Percentiles rank a stretch among this genome's conserved stretches.
These are phyloP conservation scores for Dromococcyx pavoninus DNA, from an alignment of 2,797 vertebrate genomes.

Conservation along the genomic window DNA sequence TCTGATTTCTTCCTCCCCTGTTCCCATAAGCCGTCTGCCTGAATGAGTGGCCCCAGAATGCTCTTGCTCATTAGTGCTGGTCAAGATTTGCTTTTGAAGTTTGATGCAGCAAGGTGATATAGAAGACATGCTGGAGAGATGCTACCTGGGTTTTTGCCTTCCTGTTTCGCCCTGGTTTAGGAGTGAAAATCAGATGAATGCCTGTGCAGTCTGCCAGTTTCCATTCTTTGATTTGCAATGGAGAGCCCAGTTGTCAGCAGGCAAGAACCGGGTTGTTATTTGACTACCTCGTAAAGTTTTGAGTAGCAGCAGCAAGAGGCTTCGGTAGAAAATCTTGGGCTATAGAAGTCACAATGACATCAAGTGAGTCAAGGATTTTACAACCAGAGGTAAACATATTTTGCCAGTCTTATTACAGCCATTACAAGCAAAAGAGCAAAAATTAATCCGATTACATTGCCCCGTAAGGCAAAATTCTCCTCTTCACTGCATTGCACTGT, in stretches of 20 bases:
- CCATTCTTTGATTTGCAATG: background rate
- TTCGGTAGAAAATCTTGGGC: background rate
- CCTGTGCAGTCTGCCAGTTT: background rate
- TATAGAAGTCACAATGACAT: background rate
- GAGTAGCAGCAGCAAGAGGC: background rate
- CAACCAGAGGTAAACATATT: background rate
- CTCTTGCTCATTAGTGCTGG: background rate
- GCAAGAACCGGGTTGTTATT: background rate
- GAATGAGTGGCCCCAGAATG: background rate
- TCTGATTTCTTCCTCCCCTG: background rate
- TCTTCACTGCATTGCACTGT: background rate
- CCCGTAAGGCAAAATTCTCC: background rate
- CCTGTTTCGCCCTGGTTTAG: background rate
- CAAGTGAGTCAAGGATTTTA: background rate
- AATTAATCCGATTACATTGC: accelerated
- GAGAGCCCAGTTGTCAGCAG: background rate
- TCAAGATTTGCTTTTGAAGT: background rate
- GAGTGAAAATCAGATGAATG: background rate
- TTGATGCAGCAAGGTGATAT: background rate
- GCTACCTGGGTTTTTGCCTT: background rate
- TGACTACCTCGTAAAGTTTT: background rate
- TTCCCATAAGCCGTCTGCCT: background rate
- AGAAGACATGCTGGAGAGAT: background rate
- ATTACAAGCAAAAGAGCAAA: background rate
- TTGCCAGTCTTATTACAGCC: background rate